These are phyloP conservation scores for Gorilla gorilla DNA, from an alignment of 2,113 vertebrate genomes.

Conservation along the genomic window DNA sequence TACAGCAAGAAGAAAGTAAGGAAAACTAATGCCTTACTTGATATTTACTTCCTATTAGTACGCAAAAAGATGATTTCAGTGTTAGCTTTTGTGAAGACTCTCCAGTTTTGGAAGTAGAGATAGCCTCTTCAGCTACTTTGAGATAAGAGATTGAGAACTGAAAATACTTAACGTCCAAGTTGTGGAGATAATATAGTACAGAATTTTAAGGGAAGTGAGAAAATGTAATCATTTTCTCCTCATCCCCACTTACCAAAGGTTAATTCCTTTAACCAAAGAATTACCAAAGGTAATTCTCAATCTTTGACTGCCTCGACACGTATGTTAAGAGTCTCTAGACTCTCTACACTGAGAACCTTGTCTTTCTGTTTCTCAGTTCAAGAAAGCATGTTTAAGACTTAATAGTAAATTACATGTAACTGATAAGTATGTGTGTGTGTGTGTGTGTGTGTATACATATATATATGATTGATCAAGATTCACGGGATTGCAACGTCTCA, in stretches of 20 bases:
- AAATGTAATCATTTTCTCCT: not conserved
- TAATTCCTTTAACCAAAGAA: not conserved
- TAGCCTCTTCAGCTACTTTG: not conserved
- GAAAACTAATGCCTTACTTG: not conserved
- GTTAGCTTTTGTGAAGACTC: not conserved
- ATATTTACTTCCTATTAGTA: constrained; percentile 9
- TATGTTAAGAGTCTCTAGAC: not conserved
- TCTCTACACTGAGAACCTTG: not conserved
- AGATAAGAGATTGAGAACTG: not conserved
- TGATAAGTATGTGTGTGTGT: not conserved
- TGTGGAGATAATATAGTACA: not conserved
- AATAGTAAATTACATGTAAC: not conserved
- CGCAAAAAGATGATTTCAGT: not conserved
- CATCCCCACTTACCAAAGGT: not conserved
- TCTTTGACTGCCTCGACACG: not conserved
- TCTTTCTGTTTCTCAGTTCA: not conserved
- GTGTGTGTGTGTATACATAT: not conserved
- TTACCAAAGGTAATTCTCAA: not conserved
- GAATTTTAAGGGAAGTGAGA: constrained; percentile 8
- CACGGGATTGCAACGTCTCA: not conserved
- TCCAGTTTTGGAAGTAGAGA: not conserved
- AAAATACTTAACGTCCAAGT: not conserved
- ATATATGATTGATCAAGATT: not conserved
- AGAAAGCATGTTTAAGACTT: not conserved
- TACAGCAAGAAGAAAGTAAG: not conserved